Percentiles rank a stretch among this genome's conserved stretches.
These are phyloP conservation scores for Cerastoderma edule DNA, from an alignment of 2,888 invertebrate genomes.

Conservation along the genomic window DNA sequence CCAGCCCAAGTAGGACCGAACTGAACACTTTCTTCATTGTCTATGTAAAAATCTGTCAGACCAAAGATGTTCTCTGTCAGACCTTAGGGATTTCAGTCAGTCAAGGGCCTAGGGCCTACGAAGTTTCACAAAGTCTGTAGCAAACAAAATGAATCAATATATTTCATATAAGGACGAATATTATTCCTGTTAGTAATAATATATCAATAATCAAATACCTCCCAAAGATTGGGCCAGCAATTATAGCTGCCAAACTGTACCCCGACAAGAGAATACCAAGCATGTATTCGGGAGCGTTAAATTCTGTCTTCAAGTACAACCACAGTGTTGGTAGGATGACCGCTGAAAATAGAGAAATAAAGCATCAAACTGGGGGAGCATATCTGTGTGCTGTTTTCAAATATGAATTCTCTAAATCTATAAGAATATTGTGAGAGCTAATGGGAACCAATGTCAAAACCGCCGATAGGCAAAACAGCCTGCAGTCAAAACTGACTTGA, in stretches of 20 bases:
- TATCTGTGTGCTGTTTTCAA: neutral
- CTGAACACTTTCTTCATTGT: too few species aligned
- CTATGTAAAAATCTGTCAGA: too few species aligned
- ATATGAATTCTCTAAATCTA: neutral
- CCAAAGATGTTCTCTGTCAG: too few species aligned
- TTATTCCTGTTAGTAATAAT: too few species aligned
- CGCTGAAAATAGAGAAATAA: constrained; percentile 75
- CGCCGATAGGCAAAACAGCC: neutral
- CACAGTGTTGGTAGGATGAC: constrained; percentile 85
- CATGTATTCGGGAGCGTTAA: constrained; percentile 80
- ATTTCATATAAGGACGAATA: too few species aligned
- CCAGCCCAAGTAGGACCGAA: too few species aligned
- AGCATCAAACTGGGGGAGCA: too few species aligned
- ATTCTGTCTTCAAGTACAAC: constrained; percentile 82
- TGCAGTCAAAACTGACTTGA: neutral
- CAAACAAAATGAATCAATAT: too few species aligned
- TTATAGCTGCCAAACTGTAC: constrained; percentile 83
- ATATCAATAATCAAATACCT: too few species aligned
- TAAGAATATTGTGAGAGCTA: neutral
- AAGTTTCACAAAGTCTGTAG: too few species aligned
- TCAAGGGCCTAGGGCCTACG: too few species aligned
- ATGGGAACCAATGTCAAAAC: neutral
- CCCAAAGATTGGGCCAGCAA: constrained; percentile 83
- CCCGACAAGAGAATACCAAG: constrained; percentile 84
- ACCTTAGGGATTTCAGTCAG: too few species aligned